Evolutionary conservation across 2,113 vertebrate species (phyloP), one percentile per base, ranked within the genome.

Genomic region (Galemys pyrenaicus): DNA sequence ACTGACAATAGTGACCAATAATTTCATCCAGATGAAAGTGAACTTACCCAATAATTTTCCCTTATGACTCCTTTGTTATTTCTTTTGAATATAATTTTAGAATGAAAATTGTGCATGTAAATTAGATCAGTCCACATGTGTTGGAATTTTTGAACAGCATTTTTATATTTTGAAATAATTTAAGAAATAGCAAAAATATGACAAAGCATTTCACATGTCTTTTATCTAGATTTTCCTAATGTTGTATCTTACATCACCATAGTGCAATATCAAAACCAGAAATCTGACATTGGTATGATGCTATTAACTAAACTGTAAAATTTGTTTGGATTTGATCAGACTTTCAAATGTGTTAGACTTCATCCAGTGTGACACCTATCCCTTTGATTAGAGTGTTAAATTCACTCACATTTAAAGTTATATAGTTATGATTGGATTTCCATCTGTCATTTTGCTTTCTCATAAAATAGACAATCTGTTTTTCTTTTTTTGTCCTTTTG

Each of bases 161-260:
- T 32, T 65, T 46, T 54, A 54, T 9, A 77, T 41, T 92, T 82
- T 86, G 35, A 85, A 87, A 81, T 65, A 62, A 77, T 85, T 85
- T 94, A 68, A 60, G 19, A 87, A 90, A 71, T 19, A 39, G 17
- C 28, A 96, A 64, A 82, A 87, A 17, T 82, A 22, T 49, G 35
- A 32, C 11, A 5, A 4, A 68, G 30, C 51, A 54, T 83, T 92
- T 16, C 26, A 35, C 35, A 13, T 54, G 20, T 6, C 2, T 9
- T 51, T 84, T 41, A 56, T 24, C 58, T 54, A 84, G 6, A 54
- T 46, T 70, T 75, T 39, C 46, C 35, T 24, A 41, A 11, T 32
- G 4, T 74, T 39, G 17, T 26, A 67, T 37, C 30, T 95, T n/a
- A 49, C 16, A 54, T 54, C 51, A 54, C 51, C 51, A 54, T 54